Percentiles rank a stretch among this genome's conserved stretches.
These are phyloP conservation scores for Lordiphosa stackelbergi DNA, from an alignment of 1,140 invertebrate species.

Conservation along the genomic window DNA sequence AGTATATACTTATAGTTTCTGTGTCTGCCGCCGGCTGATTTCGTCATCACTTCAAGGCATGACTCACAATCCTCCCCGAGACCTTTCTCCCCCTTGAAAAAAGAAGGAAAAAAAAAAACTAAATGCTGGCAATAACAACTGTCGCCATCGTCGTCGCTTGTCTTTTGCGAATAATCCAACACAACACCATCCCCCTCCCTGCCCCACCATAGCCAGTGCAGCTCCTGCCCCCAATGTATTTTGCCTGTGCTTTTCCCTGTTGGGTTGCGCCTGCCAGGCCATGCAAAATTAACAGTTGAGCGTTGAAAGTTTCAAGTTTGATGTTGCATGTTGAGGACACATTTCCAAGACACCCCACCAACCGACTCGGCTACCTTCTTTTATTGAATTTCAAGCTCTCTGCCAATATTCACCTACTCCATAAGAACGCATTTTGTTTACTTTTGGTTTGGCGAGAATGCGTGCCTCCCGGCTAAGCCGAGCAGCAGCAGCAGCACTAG, in stretches of 20 bases:
- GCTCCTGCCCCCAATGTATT: constrained; percentile 19
- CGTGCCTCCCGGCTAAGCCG: constrained; percentile 1
- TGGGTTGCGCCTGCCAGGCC: constrained; percentile 10
- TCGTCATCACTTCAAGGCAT: constrained; percentile 43
- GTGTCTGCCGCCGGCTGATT: constrained; percentile 39
- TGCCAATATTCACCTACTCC: constrained; percentile 22
- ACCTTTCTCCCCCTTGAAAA: neutral
- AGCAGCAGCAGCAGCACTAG: neutral
- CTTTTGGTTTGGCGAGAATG: constrained; percentile 24
- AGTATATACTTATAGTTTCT: constrained; percentile 25
- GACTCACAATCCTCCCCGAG: constrained; percentile 26
- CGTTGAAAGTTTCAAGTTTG: constrained; percentile 34
- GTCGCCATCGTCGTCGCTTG: constrained; percentile 29
- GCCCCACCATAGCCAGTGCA: constrained; percentile 22
- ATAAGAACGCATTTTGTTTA: constrained; percentile 22
- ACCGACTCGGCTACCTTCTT: constrained; percentile 11
- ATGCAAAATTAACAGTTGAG: constrained; percentile 56
- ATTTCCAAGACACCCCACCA: constrained; percentile 20
- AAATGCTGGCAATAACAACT: constrained; percentile 53
- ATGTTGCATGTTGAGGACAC: constrained; percentile 46
- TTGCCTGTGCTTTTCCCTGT: neutral
- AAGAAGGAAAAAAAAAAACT: constrained; percentile 22
- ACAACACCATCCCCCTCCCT: constrained; percentile 20
- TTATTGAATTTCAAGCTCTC: constrained; percentile 32
- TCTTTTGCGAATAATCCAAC: constrained; percentile 28